Conservation (phyloP, 2,888 invertebrate genomes). For the Acanthoscelides obtectus region DNA sequence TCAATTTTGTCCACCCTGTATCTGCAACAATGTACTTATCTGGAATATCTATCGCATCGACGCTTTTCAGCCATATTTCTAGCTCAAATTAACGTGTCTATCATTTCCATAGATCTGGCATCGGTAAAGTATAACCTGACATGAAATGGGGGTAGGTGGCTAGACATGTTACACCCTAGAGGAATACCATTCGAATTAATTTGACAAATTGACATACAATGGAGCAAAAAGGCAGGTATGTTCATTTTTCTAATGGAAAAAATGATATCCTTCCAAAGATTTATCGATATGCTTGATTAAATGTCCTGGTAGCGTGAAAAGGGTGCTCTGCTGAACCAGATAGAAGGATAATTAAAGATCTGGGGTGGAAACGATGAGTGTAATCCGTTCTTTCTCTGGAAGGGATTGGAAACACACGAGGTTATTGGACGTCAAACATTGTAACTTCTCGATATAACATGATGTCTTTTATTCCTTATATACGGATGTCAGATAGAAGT, state of each 20-base stretch:
- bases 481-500: too few relatives aligned
- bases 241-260: not conserved
- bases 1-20: too few relatives aligned
- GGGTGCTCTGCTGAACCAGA: not conserved
- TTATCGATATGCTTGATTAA: not conserved
- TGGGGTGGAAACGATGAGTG: not conserved
- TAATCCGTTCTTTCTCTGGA: not conserved
- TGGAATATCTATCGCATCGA: too few relatives aligned
- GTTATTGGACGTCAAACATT: too few relatives aligned
- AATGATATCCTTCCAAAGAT: not conserved
- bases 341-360: not conserved
- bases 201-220: not conserved
- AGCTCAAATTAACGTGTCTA: not conserved
- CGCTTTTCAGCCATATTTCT: not conserved
- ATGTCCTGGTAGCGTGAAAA: not conserved
- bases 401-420: too few relatives aligned
- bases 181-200: not conserved
- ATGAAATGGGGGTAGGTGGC: not conserved
- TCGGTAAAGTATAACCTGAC: not conserved
- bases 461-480: too few relatives aligned
- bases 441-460: too few relatives aligned
- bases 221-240: not conserved
- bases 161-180: not conserved
- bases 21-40: too few relatives aligned
- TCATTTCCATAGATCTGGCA: not conserved